Percentiles rank a stretch among this genome's conserved stretches.
Conservation (phyloP, 2,888 invertebrate genomes). For the Pollenia angustigena region DNA sequence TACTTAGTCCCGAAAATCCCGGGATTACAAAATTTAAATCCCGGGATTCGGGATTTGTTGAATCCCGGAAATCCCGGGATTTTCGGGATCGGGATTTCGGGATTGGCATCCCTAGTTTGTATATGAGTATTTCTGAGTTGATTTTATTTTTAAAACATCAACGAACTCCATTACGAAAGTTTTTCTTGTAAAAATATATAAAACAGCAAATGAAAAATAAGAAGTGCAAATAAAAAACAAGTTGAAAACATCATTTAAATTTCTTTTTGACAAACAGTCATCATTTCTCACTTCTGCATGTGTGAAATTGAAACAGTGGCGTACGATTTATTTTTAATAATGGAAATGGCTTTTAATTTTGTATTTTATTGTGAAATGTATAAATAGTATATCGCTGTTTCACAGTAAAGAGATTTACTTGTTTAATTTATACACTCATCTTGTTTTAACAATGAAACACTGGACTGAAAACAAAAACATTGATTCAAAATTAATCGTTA, state of each 20-base stretch:
- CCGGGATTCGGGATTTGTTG: no score
- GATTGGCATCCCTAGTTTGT: no score
- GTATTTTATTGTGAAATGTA: background rate
- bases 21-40: no score
- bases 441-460: no score
- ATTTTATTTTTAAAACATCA: slow-evolving; percentile 46
- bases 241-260: slow-evolving; percentile 64
- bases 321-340: background rate
- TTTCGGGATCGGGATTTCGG: no score
- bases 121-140: background rate
- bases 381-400: no score
- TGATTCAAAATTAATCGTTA: no score
- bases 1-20: no score
- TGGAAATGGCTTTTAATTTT: background rate
- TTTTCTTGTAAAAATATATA: slow-evolving; percentile 57
- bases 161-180: slow-evolving; percentile 65
- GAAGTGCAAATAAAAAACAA: slow-evolving; percentile 27
- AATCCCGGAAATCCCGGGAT: no score
- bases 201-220: slow-evolving; percentile 38
- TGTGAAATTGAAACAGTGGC: slow-evolving; percentile 45
- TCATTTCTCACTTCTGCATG: slow-evolving; percentile 55
- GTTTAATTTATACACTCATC: no score
- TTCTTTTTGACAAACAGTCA: slow-evolving; percentile 68
- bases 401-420: no score
- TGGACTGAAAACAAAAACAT: no score